Conservation (phyloP, 2,888 invertebrate genomes). For the Sphinx pinastri region DNA sequence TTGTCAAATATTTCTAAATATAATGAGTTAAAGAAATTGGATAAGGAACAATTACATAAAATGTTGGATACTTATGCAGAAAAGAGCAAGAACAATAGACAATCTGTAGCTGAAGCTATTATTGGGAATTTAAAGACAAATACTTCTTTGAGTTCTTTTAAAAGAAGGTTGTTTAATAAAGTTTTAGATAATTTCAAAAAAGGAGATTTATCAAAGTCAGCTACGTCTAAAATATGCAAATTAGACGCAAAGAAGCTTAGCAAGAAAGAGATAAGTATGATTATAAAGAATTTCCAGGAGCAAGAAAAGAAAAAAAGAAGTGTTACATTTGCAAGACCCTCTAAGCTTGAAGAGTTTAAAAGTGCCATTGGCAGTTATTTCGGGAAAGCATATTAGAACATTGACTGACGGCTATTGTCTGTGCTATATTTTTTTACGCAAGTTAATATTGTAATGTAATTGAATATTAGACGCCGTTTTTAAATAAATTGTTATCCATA, state of each 20-base stretch:
- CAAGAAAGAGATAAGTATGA: constrained; percentile 39
- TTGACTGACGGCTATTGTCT: not conserved
- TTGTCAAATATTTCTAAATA: constrained; percentile 34
- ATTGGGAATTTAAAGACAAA: constrained; percentile 37
- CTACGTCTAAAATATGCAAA: constrained; percentile 41
- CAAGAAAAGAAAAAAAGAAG: constrained; percentile 35
- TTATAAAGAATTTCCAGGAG: constrained; percentile 44
- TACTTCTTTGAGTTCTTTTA: constrained; percentile 42
- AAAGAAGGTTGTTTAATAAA: constrained; percentile 44
- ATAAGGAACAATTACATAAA: constrained; percentile 29
- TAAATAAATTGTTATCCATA: not conserved
- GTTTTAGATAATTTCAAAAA: constrained; percentile 48
- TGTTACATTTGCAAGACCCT: constrained; percentile 30
- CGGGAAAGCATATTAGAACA: not conserved
- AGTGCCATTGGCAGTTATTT: constrained; percentile 6
- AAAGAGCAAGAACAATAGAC: constrained; percentile 25
- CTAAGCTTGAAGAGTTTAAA: constrained; percentile 31
- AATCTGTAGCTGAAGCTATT: constrained; percentile 32
- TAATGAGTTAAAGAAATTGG: constrained; percentile 33
- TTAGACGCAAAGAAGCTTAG: constrained; percentile 42
- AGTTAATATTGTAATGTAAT: not conserved
- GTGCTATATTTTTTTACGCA: not conserved
- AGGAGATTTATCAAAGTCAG: constrained; percentile 43
- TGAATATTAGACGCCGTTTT: not conserved
- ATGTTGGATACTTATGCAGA: constrained; percentile 28